Evolutionary conservation across 2,113 vertebrate genomes (phyloP).

Genomic region (Phrynosoma blainvillii): DNA sequence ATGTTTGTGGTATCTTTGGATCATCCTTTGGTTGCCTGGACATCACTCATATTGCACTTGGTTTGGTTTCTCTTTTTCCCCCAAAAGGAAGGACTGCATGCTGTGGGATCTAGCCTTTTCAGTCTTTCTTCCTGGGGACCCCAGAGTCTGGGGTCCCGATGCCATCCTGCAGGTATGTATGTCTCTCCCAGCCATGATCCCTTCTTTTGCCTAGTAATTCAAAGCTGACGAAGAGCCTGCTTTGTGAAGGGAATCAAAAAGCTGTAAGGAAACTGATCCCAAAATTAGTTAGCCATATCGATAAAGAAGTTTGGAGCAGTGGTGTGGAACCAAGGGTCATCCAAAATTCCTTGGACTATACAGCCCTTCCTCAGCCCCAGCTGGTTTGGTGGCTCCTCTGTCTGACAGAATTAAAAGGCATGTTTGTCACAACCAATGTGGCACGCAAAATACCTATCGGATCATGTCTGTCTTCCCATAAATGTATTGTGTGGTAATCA

Average conservation of each 20-base stretch:
- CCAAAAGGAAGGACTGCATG: constrained; percentile 32
- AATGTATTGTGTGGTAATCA: no score
- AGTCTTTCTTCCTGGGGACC: constrained; percentile 40
- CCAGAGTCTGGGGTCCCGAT: constrained; percentile 51
- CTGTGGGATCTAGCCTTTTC: constrained; percentile 1
- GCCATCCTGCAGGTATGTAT: constrained; percentile 69
- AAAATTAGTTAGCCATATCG: not conserved
- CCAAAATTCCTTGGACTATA: not conserved
- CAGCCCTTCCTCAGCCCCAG: not conserved
- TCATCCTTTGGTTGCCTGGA: not conserved
- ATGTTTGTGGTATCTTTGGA: not conserved
- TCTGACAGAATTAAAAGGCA: not conserved
- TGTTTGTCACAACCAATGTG: not conserved
- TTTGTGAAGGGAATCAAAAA: rapidly evolving
- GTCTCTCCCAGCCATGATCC: not conserved
- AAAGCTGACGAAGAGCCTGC: not conserved
- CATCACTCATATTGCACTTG: constrained; percentile 27
- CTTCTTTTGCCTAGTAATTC: not conserved
- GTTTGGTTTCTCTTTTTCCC: not conserved
- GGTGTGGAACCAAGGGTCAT: not conserved
- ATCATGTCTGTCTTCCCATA: not conserved
- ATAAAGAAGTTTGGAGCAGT: not conserved
- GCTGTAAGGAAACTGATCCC: rapidly evolving
- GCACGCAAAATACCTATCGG: not conserved
- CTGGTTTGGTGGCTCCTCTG: not conserved